These are phyloP conservation scores for Periparus ater DNA, from an alignment of 2,797 vertebrate species.

Conservation along the genomic window DNA sequence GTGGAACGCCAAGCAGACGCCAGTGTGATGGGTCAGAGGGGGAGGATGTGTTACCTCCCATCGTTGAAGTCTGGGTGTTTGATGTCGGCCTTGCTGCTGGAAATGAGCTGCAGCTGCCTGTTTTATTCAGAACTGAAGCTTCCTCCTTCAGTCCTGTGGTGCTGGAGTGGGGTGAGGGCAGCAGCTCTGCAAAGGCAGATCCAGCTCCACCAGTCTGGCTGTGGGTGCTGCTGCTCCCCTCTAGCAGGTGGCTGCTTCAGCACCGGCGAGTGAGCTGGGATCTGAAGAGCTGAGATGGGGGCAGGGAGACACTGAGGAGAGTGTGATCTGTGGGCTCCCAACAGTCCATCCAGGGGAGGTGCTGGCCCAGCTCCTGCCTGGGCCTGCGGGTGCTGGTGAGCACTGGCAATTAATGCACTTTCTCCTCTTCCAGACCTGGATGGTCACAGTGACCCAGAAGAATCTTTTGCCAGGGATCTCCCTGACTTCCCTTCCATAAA, in stretches of 20 bases:
- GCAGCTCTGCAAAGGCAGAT: background rate
- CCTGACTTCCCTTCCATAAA: constrained; percentile 97
- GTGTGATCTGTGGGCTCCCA: background rate
- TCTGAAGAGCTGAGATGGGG: background rate
- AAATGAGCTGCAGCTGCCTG: background rate
- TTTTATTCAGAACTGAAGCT: background rate
- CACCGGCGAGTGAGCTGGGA: accelerated
- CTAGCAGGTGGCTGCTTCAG: background rate
- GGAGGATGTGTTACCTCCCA: background rate
- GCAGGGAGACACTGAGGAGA: background rate
- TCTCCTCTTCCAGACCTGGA: constrained; percentile 83
- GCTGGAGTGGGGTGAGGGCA: background rate
- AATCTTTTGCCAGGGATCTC: constrained; percentile 94
- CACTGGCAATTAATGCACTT: background rate
- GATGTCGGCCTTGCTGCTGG: background rate
- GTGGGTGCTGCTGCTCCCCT: background rate
- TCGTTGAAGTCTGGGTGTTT: background rate
- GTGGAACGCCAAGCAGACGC: background rate
- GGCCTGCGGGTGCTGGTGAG: background rate
- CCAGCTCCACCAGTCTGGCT: background rate
- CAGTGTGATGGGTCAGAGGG: background rate
- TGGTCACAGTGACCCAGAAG: constrained; percentile 94
- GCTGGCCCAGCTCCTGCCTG: background rate
- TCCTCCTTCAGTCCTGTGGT: background rate
- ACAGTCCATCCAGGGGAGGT: background rate